Evolutionary conservation across 1,140 invertebrate species (phyloP), one percentile per base, ranked within the genome.

Genomic region (Meloidogyne hapla): DNA sequence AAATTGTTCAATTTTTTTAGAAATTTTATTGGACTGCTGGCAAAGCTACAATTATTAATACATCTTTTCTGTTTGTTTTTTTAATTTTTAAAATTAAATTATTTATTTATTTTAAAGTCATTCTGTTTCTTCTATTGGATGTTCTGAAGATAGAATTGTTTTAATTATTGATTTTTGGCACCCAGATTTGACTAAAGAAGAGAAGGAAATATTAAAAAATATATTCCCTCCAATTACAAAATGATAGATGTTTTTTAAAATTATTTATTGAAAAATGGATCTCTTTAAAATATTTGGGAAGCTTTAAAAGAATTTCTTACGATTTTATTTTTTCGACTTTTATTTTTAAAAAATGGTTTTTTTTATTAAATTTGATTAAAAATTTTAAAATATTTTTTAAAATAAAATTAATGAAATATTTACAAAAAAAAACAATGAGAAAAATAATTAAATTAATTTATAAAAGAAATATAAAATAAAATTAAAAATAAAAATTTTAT

Each of bases 161-260:
- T 68, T 77, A n/a, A 68, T 77, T 23, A 45, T 77, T 38, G 76
- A 77, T 28, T 40, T 77, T 68, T 77, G 76, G 76, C 42, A 77
- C 21, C 76, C 76, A n/a, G 33, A 66, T 23, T 62, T 77, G n/a
- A 26, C 28, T n/a, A 21, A 26, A 2, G 40, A 67, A 33, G 76
- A 77, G 33, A 40, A 64, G 66, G 15, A 78, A 42, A 63, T 74
- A 56, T 56, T 77, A 21, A 33, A 38, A 26, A 73, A 38, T 15
- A 77, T 77, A 66, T 77, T 77, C 23, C 76, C 76, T 21, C 33
- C 76, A 15, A 77, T 77, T 38, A 77, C 18, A 8, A 18, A 72
- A 74, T 64, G n/a, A n/a, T n/a, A n/a, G 78, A 78, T n/a, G 23
- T 69, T 56, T 69, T 33, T 33, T 33, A 6, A 6, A 33, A 33